phyloP scores from a whole-genome alignment of 2,888 invertebrate species.

The Euproctis similis region DNA sequence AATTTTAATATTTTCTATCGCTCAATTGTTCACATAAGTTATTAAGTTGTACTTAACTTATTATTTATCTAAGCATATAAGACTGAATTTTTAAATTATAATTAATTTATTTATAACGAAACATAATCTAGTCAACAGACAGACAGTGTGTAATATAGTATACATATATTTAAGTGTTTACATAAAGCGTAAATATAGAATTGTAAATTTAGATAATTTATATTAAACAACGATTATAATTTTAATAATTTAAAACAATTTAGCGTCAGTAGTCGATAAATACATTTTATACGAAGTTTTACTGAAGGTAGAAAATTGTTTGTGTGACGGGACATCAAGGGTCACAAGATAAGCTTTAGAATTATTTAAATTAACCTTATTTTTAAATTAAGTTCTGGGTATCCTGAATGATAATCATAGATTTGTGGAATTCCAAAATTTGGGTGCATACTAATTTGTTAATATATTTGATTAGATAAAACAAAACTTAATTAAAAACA shows the following conservation, averaged over 20 bases:
- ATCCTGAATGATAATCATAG: too few species aligned
- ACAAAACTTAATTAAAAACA: background rate
- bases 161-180: slow-evolving; percentile 18
- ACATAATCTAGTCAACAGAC: slow-evolving; percentile 23
- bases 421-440: background rate
- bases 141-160: slow-evolving; percentile 19
- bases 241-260: slow-evolving; percentile 28
- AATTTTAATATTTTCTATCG: slow-evolving; percentile 17
- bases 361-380: background rate
- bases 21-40: slow-evolving; percentile 18
- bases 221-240: slow-evolving; percentile 54
- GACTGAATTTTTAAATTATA: slow-evolving; percentile 33
- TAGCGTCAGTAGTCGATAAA: slow-evolving; percentile 24
- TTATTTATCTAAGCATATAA: slow-evolving; percentile 29
- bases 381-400: background rate
- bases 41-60: slow-evolving; percentile 16
- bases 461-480: background rate
- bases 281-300: slow-evolving; percentile 46
- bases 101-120: slow-evolving; percentile 21
- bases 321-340: slow-evolving; percentile 8
- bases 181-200: slow-evolving; percentile 29
- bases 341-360: background rate
- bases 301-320: slow-evolving; percentile 17
- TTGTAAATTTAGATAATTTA: slow-evolving; percentile 43
- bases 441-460: background rate